phyloP scores from a whole-genome alignment of 2,888 invertebrate species.

The Sesia bembeciformis region DNA sequence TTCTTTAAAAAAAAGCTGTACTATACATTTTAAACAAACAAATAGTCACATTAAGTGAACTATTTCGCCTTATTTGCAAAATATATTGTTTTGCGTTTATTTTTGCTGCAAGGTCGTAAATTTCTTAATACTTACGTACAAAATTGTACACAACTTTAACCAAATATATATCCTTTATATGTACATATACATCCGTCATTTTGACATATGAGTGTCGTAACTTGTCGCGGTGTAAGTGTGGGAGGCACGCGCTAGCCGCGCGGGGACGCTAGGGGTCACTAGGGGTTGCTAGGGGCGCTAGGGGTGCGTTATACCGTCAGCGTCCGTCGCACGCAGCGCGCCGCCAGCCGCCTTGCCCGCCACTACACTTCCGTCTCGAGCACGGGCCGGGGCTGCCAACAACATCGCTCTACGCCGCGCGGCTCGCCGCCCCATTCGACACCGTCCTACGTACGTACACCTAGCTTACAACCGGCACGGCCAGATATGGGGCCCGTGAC shows the following conservation, averaged over 20 bases:
- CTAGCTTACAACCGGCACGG: slow-evolving; percentile 5
- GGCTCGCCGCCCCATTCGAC: slow-evolving; percentile 65
- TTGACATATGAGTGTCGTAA: neutral
- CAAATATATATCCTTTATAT: no score
- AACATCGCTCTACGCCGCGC: slow-evolving; percentile 69
- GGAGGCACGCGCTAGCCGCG: neutral
- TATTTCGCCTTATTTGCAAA: no score
- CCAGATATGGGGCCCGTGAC: slow-evolving; percentile 19
- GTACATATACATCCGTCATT: neutral
- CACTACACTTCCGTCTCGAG: slow-evolving; percentile 74
- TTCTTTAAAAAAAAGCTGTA: no score
- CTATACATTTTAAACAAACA: no score
- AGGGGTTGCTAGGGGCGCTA: neutral
- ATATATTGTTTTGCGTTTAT: no score
- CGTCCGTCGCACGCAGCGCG: slow-evolving; percentile 68
- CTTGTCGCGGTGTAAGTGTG: neutral
- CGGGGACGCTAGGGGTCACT: neutral
- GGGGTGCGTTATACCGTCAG: slow-evolving; percentile 53
- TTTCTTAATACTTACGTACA: no score
- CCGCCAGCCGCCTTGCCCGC: slow-evolving; percentile 68
- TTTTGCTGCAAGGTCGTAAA: no score
- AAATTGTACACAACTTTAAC: no score
- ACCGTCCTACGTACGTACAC: slow-evolving; percentile 51
- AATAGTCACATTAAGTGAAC: no score
- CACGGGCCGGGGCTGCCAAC: slow-evolving; percentile 68